Evolutionary conservation across 2,113 vertebrate species (phyloP).

Genomic region (Brachirus orientalis): DNA sequence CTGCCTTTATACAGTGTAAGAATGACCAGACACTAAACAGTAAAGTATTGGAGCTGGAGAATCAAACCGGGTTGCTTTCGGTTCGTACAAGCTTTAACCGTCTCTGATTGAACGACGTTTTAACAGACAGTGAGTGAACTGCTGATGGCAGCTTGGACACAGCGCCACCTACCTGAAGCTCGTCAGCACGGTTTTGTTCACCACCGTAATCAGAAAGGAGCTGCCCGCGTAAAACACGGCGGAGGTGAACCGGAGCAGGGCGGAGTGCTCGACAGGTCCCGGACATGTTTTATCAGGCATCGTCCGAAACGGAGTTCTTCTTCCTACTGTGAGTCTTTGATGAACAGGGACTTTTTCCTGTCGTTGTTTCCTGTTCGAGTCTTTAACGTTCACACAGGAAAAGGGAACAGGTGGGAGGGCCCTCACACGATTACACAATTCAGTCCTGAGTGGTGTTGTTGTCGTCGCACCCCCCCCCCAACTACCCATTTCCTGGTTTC

Average conservation of each 20-base stretch:
- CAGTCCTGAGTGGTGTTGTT: neutral
- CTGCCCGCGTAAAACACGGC: slow-evolving; percentile 87
- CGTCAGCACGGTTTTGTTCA: slow-evolving; percentile 91
- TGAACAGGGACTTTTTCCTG: neutral
- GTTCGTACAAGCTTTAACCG: no score
- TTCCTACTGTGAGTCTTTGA: no score
- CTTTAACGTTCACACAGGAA: neutral
- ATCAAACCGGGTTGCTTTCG: no score
- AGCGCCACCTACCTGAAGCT: slow-evolving; percentile 84
- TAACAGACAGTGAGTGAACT: no score
- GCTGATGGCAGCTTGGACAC: neutral
- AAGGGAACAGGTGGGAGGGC: slow-evolving; percentile 21
- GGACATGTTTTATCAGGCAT: slow-evolving; percentile 24
- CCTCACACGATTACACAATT: slow-evolving; percentile 18
- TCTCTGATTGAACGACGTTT: no score
- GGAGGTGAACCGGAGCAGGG: slow-evolving; percentile 72
- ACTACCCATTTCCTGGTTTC: no score
- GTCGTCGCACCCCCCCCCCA: no score
- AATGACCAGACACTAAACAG: no score
- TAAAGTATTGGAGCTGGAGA: no score
- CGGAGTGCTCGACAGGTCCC: slow-evolving; percentile 13
- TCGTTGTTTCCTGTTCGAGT: no score
- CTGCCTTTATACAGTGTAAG: no score
- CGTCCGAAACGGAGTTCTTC: no score
- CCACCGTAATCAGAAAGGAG: slow-evolving; percentile 88